Evolutionary conservation across 2,797 vertebrate genomes (phyloP).

Genomic region (Tapera naevia): DNA sequence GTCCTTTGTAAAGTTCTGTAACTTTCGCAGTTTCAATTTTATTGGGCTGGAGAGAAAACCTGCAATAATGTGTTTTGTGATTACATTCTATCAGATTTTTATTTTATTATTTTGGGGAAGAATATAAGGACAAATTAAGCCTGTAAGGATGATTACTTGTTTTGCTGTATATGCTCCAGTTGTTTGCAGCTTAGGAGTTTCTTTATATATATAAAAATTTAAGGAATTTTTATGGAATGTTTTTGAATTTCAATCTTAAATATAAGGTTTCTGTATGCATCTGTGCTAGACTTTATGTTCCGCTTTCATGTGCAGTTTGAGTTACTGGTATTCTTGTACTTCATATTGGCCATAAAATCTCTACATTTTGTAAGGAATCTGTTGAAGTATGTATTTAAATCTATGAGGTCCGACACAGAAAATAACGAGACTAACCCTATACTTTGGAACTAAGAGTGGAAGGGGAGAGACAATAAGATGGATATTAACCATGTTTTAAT

Average conservation of each 20-base stretch:
- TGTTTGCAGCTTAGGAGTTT: neutral
- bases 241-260: neutral
- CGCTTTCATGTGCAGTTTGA: neutral
- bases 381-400: neutral
- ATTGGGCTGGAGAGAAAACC: neutral
- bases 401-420: too few species aligned
- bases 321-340: neutral
- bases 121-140: neutral
- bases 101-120: neutral
- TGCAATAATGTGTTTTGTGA: neutral
- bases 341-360: neutral
- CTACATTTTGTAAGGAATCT: neutral
- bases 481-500: too few species aligned
- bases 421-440: too few species aligned
- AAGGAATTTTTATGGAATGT: neutral
- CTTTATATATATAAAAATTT: neutral
- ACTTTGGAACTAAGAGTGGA: too few species aligned
- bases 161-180: neutral
- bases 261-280: neutral
- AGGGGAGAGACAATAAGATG: too few species aligned
- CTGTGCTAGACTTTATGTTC: neutral
- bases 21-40: neutral
- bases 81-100: neutral
- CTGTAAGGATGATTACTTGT: neutral
- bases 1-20: neutral